Evolutionary conservation across 2,888 invertebrate genomes (phyloP).

Genomic region (Acronicta leporina): DNA sequence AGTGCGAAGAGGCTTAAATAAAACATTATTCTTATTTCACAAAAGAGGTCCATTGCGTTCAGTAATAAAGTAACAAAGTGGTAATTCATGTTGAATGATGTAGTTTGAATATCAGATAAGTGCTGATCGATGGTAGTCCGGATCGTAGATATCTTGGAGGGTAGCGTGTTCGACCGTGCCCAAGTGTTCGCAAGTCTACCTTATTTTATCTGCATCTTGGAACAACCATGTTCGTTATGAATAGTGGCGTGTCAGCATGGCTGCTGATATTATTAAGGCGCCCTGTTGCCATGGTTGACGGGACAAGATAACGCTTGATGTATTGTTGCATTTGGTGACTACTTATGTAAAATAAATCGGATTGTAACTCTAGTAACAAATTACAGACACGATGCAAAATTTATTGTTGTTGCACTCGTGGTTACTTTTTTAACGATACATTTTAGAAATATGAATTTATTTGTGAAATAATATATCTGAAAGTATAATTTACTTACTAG

Average conservation of each 20-base stretch:
- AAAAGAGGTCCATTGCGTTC: constrained; percentile 27
- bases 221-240: constrained; percentile 42
- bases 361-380: too few relatives aligned
- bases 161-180: constrained; percentile 37
- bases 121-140: constrained; percentile 50
- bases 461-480: too few relatives aligned
- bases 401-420: too few relatives aligned
- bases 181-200: constrained; percentile 22
- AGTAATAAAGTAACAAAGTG: constrained; percentile 47
- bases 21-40: constrained; percentile 25
- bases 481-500: too few relatives aligned
- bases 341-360: neutral
- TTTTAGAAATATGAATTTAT: too few relatives aligned
- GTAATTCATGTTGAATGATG: constrained; percentile 58
- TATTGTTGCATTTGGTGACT: constrained; percentile 20
- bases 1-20: constrained; percentile 13
- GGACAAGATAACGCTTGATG: constrained; percentile 33
- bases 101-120: constrained; percentile 56
- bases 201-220: constrained; percentile 30
- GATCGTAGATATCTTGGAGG: constrained; percentile 38
- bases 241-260: constrained; percentile 41
- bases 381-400: too few relatives aligned
- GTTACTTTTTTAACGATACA: too few relatives aligned
- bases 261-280: constrained; percentile 25
- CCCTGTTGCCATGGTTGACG: constrained; percentile 35